Base-by-base conservation (phyloP, 2,113 vertebrate genomes). In the Progne subis region DNA sequence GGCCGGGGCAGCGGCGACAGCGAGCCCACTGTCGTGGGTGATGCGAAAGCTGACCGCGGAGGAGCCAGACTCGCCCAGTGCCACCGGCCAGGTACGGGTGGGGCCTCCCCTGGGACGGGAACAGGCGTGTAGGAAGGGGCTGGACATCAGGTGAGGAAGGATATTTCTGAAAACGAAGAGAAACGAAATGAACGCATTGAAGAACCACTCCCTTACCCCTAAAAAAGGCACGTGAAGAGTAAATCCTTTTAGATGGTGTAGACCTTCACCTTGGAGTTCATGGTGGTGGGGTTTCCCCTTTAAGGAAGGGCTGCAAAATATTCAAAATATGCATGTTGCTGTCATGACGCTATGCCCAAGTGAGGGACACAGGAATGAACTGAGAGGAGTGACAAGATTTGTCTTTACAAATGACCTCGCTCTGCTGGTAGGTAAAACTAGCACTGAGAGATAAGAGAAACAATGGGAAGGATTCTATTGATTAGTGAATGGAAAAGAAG, bases 11-110 rank as follows among this genome's bases (percentile, higher is more conserved):
- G 43, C 43, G 43, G 43, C 13, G 43, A 37, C 43, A 44, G 37
- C 37, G 37, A 37, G 37, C 43, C 19, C 44, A 46, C 55, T 14
- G 53, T 31, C 8, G 18, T 1, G 28, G 18, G 2, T 14, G 47
- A 7, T 9, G 1, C 3, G 21, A 18, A 14, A 37, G 18, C 41
- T 12, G 23, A 2, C 1, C 9, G 4, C 8, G 10, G 24, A 52
- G 56, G 13, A 61, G 17, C 14, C 57, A 21, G 20, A 14, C 28
- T 3, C 32, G 14, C 3, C 28, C 2, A 0, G 14, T 2, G 18
- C n/a, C 32, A 19, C 18, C 21, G 3, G 1, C 13, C 14, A 4
- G 6, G 4, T 11, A 1, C 2, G 0, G 0, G 19, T 15, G 47
- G 11, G 20, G 5, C 16, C 68, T 44, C 32, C 43, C 12, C 28